phyloP scores from a whole-genome alignment of 2,113 vertebrate species.

The Cololabis saira region DNA sequence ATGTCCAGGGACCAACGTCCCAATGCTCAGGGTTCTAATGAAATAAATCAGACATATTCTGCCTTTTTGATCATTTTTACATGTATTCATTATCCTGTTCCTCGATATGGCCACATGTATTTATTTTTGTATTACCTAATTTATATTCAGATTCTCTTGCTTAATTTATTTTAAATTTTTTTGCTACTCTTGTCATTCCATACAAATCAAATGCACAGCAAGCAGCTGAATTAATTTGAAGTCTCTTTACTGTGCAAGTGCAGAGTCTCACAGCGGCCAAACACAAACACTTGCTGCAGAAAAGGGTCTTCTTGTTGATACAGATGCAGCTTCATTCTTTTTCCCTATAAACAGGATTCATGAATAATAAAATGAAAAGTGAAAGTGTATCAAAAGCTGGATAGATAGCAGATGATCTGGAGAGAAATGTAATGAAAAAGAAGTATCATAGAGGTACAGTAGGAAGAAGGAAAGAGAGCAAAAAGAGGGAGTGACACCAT shows the following conservation, averaged over 20 bases:
- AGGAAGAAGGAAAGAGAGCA: background rate
- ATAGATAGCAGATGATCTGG: conserved; percentile 20
- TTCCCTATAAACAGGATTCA: conserved; percentile 41
- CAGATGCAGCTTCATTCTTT: conserved; percentile 50
- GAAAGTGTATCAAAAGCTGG: conserved; percentile 29
- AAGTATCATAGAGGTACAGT: conserved; percentile 11
- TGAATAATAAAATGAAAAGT: conserved; percentile 76
- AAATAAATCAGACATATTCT: too few relatives aligned
- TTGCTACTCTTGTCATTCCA: too few relatives aligned
- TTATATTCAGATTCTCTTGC: too few relatives aligned
- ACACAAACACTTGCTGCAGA: conserved; percentile 6
- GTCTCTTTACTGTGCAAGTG: conserved; percentile 23
- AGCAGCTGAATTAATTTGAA: conserved; percentile 14
- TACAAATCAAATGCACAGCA: background rate
- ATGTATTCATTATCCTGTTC: too few relatives aligned
- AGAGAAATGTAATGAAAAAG: conserved; percentile 18
- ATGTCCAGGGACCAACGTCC: too few relatives aligned
- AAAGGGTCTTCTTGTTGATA: conserved; percentile 36
- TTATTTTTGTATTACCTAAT: too few relatives aligned
- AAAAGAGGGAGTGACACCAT: conserved; percentile 22
- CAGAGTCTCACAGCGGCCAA: conserved; percentile 13
- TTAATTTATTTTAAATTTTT: background rate
- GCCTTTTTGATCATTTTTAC: too few relatives aligned
- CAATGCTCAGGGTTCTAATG: too few relatives aligned
- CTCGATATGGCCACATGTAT: too few relatives aligned